Conservation (phyloP, 2,797 vertebrate species). For the Tympanoctomys barrerae region DNA sequence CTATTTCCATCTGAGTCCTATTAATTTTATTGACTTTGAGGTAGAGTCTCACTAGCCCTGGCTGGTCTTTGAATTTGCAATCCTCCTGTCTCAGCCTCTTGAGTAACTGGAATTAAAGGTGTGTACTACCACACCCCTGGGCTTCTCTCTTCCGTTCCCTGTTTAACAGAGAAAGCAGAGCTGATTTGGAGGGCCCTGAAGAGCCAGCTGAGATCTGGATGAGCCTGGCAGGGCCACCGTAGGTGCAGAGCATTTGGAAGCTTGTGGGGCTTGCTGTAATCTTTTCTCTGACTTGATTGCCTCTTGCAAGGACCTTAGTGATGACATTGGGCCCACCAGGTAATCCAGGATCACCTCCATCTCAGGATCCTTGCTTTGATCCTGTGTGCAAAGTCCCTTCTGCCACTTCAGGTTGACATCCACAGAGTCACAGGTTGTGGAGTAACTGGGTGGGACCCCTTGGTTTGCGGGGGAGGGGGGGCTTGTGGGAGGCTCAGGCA, state of each 20-base stretch:
- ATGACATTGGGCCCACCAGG: background rate
- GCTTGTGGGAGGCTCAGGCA: background rate
- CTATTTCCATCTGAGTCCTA: background rate
- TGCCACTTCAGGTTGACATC: background rate
- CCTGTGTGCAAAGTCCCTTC: background rate
- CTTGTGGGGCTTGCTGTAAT: too few species aligned
- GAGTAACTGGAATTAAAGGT: background rate
- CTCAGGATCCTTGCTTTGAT: background rate
- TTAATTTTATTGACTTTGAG: background rate
- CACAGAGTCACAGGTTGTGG: background rate
- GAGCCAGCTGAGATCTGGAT: background rate
- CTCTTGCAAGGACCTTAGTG: background rate
- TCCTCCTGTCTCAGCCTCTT: background rate
- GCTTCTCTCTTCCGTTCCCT: too few species aligned
- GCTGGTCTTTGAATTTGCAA: background rate
- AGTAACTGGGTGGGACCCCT: background rate
- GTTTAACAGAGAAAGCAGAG: background rate
- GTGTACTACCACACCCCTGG: background rate
- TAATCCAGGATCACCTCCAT: background rate
- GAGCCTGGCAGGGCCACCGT: too few species aligned
- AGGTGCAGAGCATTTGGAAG: background rate
- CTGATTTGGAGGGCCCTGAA: background rate
- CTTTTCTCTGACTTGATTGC: background rate
- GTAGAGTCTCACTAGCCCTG: background rate
- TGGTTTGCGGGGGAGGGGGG: fast-evolving